Conservation (phyloP, 2,113 vertebrate genomes). For the Brachyistius frenatus region DNA sequence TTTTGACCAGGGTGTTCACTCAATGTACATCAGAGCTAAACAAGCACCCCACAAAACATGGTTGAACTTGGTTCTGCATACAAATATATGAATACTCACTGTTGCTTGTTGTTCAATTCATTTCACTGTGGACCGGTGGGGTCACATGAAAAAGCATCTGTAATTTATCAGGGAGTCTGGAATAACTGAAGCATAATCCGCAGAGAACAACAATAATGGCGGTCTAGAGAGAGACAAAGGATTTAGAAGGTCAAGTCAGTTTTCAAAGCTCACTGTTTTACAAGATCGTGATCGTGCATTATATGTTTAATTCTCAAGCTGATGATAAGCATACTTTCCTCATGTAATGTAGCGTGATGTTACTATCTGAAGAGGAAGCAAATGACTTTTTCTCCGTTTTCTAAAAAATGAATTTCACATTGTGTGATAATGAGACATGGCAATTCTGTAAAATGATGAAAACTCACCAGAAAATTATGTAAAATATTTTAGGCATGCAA, state of each 20-base stretch:
- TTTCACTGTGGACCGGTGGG: background rate
- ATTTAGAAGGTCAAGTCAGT: slow-evolving; percentile 18
- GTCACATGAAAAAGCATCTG: slow-evolving; percentile 13
- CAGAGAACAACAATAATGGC: background rate
- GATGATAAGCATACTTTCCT: background rate
- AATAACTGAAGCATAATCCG: slow-evolving; percentile 12
- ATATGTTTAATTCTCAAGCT: slow-evolving; percentile 16
- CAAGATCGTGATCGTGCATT: slow-evolving; percentile 4
- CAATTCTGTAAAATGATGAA: slow-evolving; percentile 3
- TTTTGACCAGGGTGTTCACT: too few relatives aligned
- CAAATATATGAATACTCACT: slow-evolving; percentile 4
- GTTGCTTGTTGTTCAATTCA: background rate
- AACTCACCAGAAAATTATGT: background rate
- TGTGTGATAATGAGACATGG: background rate
- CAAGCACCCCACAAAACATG: background rate
- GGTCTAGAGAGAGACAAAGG: slow-evolving; percentile 28
- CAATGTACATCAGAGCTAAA: background rate
- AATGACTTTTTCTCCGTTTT: slow-evolving; percentile 7
- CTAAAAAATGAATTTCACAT: background rate
- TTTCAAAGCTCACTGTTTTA: slow-evolving; percentile 4
- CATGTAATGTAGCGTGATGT: background rate
- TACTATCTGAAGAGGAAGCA: slow-evolving; percentile 1
- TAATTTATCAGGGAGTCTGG: slow-evolving; percentile 26
- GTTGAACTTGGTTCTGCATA: background rate
- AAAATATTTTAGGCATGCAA: background rate